These are phyloP conservation scores for Leptobrachium ailaonicum DNA, from an alignment of 2,113 vertebrate genomes.

Conservation along the genomic window DNA sequence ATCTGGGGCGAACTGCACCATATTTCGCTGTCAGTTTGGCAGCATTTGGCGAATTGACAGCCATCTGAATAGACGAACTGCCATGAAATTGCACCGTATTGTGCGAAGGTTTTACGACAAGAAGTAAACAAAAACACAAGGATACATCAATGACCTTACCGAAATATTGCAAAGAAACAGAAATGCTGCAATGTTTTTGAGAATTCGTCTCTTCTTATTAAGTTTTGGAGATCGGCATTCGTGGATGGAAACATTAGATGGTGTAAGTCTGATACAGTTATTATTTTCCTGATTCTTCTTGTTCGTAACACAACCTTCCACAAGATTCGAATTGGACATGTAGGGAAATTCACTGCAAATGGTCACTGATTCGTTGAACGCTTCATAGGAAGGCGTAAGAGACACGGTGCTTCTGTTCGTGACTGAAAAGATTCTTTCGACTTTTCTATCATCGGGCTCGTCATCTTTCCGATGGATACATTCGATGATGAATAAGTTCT, in stretches of 20 bases:
- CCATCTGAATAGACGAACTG: too few relatives aligned
- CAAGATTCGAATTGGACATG: slow-evolving; percentile 51
- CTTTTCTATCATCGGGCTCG: slow-evolving; percentile 57
- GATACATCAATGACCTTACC: slow-evolving; percentile 61
- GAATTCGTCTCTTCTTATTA: slow-evolving; percentile 71
- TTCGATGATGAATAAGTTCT: slow-evolving; percentile 94
- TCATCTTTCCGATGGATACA: slow-evolving; percentile 81
- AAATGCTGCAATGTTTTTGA: slow-evolving; percentile 88
- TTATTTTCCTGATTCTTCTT: slow-evolving; percentile 55
- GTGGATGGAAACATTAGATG: slow-evolving; percentile 46
- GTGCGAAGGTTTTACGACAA: too few relatives aligned
- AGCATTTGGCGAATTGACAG: too few relatives aligned
- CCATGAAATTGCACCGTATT: too few relatives aligned
- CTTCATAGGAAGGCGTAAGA: slow-evolving; percentile 63
- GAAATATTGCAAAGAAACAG: slow-evolving; percentile 84
- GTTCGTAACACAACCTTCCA: slow-evolving; percentile 50
- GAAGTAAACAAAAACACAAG: background rate
- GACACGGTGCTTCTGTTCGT: slow-evolving; percentile 59
- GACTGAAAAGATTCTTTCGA: slow-evolving; percentile 77
- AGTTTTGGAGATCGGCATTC: slow-evolving; percentile 46
- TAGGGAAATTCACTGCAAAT: slow-evolving; percentile 48
- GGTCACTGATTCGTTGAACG: slow-evolving; percentile 68
- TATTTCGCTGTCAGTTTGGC: too few relatives aligned
- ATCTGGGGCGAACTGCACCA: too few relatives aligned
- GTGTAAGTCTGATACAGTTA: slow-evolving; percentile 55